These are phyloP conservation scores for Daboia siamensis DNA, from an alignment of 2,113 vertebrate species.

Conservation along the genomic window DNA sequence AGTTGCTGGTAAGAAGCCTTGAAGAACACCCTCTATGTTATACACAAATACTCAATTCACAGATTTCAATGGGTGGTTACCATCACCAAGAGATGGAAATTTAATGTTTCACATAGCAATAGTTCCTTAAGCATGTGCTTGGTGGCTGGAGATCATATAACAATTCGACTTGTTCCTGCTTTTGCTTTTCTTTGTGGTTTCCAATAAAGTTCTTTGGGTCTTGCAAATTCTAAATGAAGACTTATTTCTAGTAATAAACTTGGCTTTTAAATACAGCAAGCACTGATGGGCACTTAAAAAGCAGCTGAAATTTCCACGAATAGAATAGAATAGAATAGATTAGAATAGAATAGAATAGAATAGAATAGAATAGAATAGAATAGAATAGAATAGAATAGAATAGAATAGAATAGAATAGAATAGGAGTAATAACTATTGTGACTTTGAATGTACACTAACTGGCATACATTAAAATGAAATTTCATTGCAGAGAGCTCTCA, in stretches of 20 bases:
- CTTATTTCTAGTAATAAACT: not conserved
- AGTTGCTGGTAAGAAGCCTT: conserved; percentile 26
- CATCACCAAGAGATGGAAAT: conserved; percentile 13
- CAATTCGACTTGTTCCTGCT: not conserved
- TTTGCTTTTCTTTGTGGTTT: conserved; percentile 34
- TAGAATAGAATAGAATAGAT: not conserved
- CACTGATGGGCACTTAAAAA: not conserved
- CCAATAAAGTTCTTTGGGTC: conserved; percentile 59
- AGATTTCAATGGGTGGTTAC: not conserved
- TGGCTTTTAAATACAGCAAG: not conserved
- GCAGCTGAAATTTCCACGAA: not conserved
- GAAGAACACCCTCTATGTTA: not conserved
- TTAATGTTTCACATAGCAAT: not conserved
- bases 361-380: too few relatives aligned
- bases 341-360: too few relatives aligned
- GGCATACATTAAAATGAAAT: too few relatives aligned
- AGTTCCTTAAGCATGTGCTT: not conserved
- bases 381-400: too few relatives aligned
- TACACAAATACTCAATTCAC: not conserved
- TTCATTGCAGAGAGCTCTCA: too few relatives aligned
- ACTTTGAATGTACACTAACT: too few relatives aligned
- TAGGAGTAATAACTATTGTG: too few relatives aligned
- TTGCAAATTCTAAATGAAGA: conserved; percentile 11
- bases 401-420: too few relatives aligned
- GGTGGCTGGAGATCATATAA: not conserved